Evolutionary conservation across 1,140 invertebrate species (phyloP), one percentile per base, ranked within the genome.

Genomic region (Eulimnadia texana): DNA sequence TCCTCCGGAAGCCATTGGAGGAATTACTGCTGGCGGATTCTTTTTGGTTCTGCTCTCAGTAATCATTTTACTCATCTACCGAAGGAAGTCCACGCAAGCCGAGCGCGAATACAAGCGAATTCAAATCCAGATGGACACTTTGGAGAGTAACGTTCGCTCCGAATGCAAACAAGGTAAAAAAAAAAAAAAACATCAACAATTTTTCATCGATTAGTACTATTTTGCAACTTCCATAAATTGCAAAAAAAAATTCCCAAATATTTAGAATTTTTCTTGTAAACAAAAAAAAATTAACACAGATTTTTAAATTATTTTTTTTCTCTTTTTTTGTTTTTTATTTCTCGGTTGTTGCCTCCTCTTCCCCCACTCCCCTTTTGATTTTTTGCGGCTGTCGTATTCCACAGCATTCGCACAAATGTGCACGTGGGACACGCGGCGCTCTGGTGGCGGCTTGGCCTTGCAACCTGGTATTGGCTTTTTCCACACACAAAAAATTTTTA

Each of bases 101-200:
- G 92, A 97, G 72, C 75, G 93, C 49, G 93, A 96, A 71, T 97
- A 96, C 72, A 95, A 94, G 72, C 82, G 94, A 28, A 96, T 99
- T 71, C 94, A 98, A 74, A 93, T 98, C 67, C 94, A 99, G 75
- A 96, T 99, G 89, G 95, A 98, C 67, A 97, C 93, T n/a, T 76
- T 98, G 50, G 95, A 99, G 72, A 95, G 91, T 70, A 97, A 96
- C 72, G 94, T 99, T 0, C 80, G 95, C 54, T 88, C 93, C 67
- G 96, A 98, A 73, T 98, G 95, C 72, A 97, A 98, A 76, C 87
- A 95, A 78, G 81, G 83, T 85, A 71, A 70, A 62, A 60, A 27
- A 25, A 20, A n/a, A n/a, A n/a, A n/a, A n/a, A n/a, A n/a, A n/a
- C n/a, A n/a, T n/a, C n/a, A n/a, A 25, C 27, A 25, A 49, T 58